A percentile compares a stretch with the other conserved stretches of the same genome.
These are phyloP conservation scores for Probaryconus sp. DNA, from an alignment of 1,140 invertebrate genomes.

Conservation along the genomic window DNA sequence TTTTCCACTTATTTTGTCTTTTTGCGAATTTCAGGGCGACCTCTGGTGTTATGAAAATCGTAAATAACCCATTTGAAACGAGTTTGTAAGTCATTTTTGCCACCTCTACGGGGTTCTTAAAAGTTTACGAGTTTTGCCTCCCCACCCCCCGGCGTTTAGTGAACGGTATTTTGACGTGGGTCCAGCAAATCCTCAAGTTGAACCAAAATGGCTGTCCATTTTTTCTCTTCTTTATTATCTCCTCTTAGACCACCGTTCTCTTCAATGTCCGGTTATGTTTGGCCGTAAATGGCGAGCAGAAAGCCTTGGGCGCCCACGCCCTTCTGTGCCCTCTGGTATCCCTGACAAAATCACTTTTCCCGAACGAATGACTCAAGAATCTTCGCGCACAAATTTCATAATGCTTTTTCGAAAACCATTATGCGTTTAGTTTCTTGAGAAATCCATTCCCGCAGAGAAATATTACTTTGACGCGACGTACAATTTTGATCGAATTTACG, in stretches of 20 bases:
- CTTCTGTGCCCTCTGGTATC: slow-evolving; percentile 60
- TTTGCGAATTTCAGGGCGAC: too few relatives aligned
- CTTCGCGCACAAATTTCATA: slow-evolving; percentile 38
- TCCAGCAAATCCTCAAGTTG: slow-evolving; percentile 20
- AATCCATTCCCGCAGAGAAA: too few relatives aligned
- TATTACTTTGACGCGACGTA: too few relatives aligned
- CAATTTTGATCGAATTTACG: too few relatives aligned
- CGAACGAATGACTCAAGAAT: slow-evolving; percentile 28
- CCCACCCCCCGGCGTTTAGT: slow-evolving; percentile 26
- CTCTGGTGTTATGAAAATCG: not conserved
- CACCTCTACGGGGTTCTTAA: not conserved
- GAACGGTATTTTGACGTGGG: slow-evolving; percentile 47
- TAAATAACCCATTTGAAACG: slow-evolving; percentile 14
- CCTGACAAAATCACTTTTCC: slow-evolving; percentile 54
- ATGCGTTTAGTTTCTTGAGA: too few relatives aligned
- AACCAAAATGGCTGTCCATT: slow-evolving; percentile 44
- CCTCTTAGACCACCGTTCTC: slow-evolving; percentile 55
- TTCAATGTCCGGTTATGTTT: slow-evolving; percentile 66
- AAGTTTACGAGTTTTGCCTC: slow-evolving; percentile 8
- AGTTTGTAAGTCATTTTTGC: slow-evolving; percentile 3
- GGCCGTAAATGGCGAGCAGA: slow-evolving; percentile 71
- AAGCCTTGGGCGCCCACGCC: slow-evolving; percentile 74
- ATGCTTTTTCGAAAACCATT: slow-evolving; percentile 19
- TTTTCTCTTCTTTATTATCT: slow-evolving; percentile 52
- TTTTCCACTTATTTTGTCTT: too few relatives aligned